phyloP scores from a whole-genome alignment of 35 echinoderm and acorn worm genomes.

The Stichopus chloronotus region DNA sequence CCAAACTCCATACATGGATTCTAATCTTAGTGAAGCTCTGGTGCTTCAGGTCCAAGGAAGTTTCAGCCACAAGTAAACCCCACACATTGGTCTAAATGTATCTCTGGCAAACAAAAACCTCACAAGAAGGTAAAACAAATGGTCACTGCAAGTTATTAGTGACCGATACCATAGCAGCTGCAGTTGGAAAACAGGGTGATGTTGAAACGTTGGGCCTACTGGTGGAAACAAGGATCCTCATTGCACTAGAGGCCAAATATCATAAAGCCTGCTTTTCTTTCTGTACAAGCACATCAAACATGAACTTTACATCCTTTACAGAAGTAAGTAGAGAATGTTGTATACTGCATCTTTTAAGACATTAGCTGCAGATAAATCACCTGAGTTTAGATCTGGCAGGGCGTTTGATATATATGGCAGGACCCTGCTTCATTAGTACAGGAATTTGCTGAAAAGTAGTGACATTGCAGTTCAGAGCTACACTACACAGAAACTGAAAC shows the following conservation, averaged over 20 bases:
- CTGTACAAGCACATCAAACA: constrained; percentile 1
- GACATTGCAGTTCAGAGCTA: background rate
- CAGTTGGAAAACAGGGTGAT: background rate
- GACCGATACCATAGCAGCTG: no score
- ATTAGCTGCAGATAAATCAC: background rate
- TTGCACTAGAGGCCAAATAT: background rate
- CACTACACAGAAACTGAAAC: background rate
- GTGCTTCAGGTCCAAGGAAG: no score
- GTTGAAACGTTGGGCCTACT: constrained; percentile 3
- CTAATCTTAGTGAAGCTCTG: no score
- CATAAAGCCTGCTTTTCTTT: background rate
- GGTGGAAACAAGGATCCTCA: background rate
- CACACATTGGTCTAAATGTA: no score
- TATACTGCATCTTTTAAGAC: background rate
- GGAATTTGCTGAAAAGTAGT: background rate
- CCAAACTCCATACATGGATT: no score
- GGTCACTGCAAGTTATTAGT: no score
- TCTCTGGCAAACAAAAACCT: no score
- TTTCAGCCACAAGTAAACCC: no score
- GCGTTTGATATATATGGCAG: background rate
- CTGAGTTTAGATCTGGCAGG: background rate
- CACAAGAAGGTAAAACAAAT: no score
- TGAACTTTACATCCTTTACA: constrained; percentile 9
- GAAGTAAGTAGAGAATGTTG: background rate
- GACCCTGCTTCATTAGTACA: background rate